phyloP scores from a whole-genome alignment of 1,140 invertebrate genomes.

The Atta cephalotes region DNA sequence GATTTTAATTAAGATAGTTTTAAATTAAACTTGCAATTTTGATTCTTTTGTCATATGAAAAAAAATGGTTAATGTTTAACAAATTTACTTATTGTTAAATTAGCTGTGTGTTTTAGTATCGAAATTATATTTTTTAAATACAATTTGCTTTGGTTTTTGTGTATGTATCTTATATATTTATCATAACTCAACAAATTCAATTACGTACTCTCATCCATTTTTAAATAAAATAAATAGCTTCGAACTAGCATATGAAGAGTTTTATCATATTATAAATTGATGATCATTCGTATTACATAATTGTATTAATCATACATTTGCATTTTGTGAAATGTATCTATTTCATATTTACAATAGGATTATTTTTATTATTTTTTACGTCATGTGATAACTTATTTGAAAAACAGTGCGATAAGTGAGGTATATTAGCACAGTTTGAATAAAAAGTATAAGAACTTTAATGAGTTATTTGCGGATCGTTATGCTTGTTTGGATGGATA shows the following conservation, averaged over 20 bases:
- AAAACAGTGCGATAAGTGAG: neutral
- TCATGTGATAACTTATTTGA: constrained; percentile 5
- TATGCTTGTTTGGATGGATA: neutral
- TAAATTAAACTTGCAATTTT: neutral
- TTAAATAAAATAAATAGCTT: neutral
- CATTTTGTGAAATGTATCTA: neutral
- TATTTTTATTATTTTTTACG: neutral
- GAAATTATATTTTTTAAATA: constrained; percentile 20
- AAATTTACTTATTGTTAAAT: neutral
- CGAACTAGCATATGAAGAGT: neutral
- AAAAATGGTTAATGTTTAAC: neutral
- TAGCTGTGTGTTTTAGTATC: neutral
- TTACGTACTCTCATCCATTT: neutral
- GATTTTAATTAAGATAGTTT: neutral
- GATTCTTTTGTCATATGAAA: neutral
- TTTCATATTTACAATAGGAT: neutral
- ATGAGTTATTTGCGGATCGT: constrained; percentile 42
- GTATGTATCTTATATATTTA: neutral
- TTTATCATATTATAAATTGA: neutral
- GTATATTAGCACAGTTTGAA: neutral
- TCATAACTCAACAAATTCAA: neutral
- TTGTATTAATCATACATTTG: neutral
- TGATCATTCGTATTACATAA: no score
- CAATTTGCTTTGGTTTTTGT: neutral
- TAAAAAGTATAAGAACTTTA: constrained; percentile 29